These are phyloP conservation scores for Uromys caudimaculatus DNA, from an alignment of 2,797 vertebrate genomes.

Conservation along the genomic window DNA sequence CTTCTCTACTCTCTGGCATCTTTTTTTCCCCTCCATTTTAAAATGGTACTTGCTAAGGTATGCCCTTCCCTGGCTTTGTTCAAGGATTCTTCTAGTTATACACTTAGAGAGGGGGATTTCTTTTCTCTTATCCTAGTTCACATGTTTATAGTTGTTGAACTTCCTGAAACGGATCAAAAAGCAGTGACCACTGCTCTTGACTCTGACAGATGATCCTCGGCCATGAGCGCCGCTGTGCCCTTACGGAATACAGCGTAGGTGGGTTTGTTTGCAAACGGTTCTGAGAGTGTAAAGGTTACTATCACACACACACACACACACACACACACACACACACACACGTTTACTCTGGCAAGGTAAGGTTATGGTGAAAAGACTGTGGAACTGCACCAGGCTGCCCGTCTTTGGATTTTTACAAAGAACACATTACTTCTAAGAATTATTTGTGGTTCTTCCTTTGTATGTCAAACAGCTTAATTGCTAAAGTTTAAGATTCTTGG, in stretches of 20 bases:
- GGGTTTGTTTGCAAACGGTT: slow-evolving; percentile 79
- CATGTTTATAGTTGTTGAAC: neutral
- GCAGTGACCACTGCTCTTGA: neutral
- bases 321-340: slow-evolving; percentile 55
- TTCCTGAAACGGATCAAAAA: slow-evolving; percentile 20
- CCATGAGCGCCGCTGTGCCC: neutral
- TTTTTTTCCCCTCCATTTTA: neutral
- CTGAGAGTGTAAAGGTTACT: slow-evolving; percentile 85
- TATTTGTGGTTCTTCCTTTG: slow-evolving; percentile 74
- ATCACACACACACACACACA: neutral
- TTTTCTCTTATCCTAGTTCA: neutral
- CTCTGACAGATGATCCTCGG: neutral
- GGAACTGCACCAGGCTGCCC: slow-evolving; percentile 80
- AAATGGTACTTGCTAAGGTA: neutral
- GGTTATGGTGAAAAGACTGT: slow-evolving; percentile 85
- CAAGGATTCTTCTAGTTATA: neutral
- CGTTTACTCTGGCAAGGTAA: slow-evolving; percentile 87
- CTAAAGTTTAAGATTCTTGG: slow-evolving; percentile 68
- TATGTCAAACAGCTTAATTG: slow-evolving; percentile 50
- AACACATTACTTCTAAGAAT: slow-evolving; percentile 82
- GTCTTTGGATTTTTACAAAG: slow-evolving; percentile 83
- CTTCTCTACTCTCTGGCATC: neutral
- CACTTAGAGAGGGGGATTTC: neutral
- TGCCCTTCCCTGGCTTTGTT: slow-evolving; percentile 22
- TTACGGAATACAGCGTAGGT: slow-evolving; percentile 12